Conservation (phyloP, 2,113 vertebrate species). For the Podarcis muralis region DNA sequence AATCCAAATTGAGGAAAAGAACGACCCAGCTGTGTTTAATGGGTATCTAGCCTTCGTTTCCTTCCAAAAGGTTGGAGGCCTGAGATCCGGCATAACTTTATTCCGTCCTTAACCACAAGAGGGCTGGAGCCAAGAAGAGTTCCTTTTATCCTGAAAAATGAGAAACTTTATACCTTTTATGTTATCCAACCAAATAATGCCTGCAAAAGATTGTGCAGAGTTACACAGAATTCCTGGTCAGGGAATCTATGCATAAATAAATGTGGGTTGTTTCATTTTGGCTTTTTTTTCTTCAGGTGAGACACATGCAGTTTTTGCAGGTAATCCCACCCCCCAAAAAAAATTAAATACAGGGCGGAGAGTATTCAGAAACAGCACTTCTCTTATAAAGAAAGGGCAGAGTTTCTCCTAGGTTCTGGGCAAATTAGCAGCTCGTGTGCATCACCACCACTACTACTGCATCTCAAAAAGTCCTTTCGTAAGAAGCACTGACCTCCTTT, state of each 20-base stretch:
- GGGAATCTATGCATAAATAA: not conserved
- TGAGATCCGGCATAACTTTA: not conserved
- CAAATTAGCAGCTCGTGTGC: no score
- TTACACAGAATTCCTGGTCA: not conserved
- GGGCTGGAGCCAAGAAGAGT: not conserved
- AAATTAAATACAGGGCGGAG: not conserved
- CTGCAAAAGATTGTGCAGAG: not conserved
- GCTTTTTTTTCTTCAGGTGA: not conserved
- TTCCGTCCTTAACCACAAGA: constrained; percentile 6
- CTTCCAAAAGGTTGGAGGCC: not conserved
- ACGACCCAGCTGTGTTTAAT: no score
- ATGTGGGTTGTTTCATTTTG: not conserved
- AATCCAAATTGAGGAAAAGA: no score
- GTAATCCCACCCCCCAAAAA: not conserved
- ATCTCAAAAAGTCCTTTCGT: not conserved
- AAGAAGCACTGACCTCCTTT: not conserved
- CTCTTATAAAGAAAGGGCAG: not conserved
- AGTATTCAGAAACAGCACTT: not conserved
- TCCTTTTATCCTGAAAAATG: not conserved
- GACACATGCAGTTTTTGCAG: not conserved
- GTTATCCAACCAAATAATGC: not conserved
- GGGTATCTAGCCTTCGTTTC: no score
- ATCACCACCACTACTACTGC: no score
- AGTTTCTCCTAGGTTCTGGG: not conserved
- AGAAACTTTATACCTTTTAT: not conserved